Evolutionary conservation across 2,113 vertebrate genomes (phyloP).

Genomic region (Emberiza fucata): DNA sequence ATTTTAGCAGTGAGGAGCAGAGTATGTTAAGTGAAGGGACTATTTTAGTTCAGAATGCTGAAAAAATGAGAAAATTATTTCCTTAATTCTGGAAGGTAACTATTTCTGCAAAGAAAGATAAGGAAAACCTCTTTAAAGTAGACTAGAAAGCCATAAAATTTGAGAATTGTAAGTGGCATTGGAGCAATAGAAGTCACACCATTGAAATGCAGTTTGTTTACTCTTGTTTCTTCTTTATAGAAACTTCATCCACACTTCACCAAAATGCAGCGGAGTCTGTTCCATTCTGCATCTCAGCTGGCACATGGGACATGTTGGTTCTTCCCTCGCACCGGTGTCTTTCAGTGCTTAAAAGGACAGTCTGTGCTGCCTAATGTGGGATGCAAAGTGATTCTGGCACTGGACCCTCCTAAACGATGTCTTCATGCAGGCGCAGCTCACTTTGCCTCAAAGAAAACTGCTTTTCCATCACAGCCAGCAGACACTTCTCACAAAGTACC

Average conservation of each 20-base stretch:
- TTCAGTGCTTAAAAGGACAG: conserved; percentile 53
- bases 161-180: background rate
- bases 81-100: background rate
- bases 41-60: background rate
- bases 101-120: background rate
- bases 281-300: conserved; percentile 64
- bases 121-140: background rate
- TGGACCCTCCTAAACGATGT: conserved; percentile 53
- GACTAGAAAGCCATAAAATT: background rate
- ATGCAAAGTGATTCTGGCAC: conserved; percentile 55
- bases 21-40: background rate
- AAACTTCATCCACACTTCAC: conserved; percentile 9
- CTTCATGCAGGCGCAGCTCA: conserved; percentile 60
- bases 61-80: background rate
- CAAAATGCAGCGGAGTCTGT: conserved; percentile 77
- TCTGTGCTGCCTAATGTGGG: conserved; percentile 13
- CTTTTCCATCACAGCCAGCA: conserved; percentile 4
- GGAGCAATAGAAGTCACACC: background rate
- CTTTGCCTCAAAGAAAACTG: conserved; percentile 42
- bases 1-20: background rate
- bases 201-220: background rate
- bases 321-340: conserved; percentile 20
- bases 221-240: conserved; percentile 31
- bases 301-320: conserved; percentile 43
- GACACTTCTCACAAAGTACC: background rate